phyloP scores from a whole-genome alignment of 2,797 vertebrate species.

The Hippoglossus hippoglossus region DNA sequence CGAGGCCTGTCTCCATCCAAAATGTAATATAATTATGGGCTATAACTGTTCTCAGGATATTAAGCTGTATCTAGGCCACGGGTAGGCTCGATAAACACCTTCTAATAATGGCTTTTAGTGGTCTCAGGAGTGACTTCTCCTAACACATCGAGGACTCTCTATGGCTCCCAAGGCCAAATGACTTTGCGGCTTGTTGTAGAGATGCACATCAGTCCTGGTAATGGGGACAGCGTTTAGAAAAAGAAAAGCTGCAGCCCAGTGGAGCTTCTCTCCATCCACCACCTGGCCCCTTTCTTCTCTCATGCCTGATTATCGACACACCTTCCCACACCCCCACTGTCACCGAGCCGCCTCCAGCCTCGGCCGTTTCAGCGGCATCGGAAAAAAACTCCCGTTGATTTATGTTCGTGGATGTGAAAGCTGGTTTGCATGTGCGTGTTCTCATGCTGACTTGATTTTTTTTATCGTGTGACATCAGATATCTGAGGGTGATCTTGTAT shows the following conservation, averaged over 20 bases:
- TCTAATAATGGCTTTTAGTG: conserved; percentile 80
- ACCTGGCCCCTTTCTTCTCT: conserved; percentile 67
- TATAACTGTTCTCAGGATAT: conserved; percentile 77
- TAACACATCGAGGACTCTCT: conserved; percentile 67
- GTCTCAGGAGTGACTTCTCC: conserved; percentile 77
- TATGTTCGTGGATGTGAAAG: conserved; percentile 15
- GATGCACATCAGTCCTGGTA: conserved; percentile 75
- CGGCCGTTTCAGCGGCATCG: conserved; percentile 44
- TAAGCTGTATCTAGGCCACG: conserved; percentile 75
- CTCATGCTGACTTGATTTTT: not conserved
- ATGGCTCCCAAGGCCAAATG: conserved; percentile 76
- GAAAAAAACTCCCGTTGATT: conserved; percentile 42
- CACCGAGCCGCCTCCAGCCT: conserved; percentile 61
- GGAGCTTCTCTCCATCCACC: conserved; percentile 59
- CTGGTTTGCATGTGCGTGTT: not conserved
- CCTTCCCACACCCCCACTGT: conserved; percentile 37
- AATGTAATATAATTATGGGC: conserved; percentile 77
- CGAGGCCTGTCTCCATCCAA: conserved; percentile 69
- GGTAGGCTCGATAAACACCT: conserved; percentile 77
- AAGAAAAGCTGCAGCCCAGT: conserved; percentile 21
- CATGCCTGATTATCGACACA: conserved; percentile 72
- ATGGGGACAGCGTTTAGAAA: conserved; percentile 63
- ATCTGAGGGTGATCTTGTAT: not conserved
- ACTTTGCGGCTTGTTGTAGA: conserved; percentile 68
- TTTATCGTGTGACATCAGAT: conserved; percentile 1